Base-by-base conservation (phyloP, 2,113 vertebrate genomes). In the Hippocampus comes region DNA sequence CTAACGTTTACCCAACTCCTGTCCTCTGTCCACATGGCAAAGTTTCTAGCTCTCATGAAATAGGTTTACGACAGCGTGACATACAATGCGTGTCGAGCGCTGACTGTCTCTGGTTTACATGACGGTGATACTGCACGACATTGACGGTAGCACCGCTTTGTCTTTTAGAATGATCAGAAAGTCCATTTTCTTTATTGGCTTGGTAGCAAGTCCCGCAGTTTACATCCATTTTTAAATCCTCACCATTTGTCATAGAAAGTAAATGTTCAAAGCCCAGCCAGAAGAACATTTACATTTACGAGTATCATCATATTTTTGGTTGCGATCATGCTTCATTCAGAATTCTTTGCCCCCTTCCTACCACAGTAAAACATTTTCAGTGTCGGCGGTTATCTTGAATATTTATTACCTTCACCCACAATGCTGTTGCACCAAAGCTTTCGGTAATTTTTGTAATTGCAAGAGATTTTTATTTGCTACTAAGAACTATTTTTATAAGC, bases 61-160 rank as follows among this genome's bases (percentile, higher is more conserved):
- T 63, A 38, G 59, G 81, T 89, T 86, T 85, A 81, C 79, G 71
- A 66, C 55, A 63, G 65, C 67, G 65, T 55, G 72, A 80, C 70
- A 49, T 63, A 43, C 17, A 60, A 38, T 38, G 34, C 34, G 6
- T 17, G 67, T 51, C 48, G 38, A 76, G 30, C 71, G 73, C 71
- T 46, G 43, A 46, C 43, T 3, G 34, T 41, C 66, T 21, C 57
- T 63, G 67, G 71, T 79, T 82, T 73, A 75, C 70, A 1, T 51
- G 8, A 25, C 2, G 60, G 15, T 41, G 18, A 74, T n/a, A 48
- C 53, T n/a, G 6, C 51, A 67, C 61, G 77, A 67, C 25, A 63
- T 41, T 41, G 23, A 71, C 68, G 67, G 4, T 63, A 0, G 68
- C 5, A 5, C 71, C 65, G 9, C 68, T 18, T 74, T 63, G 0